Evolutionary conservation across 2,113 vertebrate species (phyloP), one percentile per base, ranked within the genome.

Genomic region (Alces alces): DNA sequence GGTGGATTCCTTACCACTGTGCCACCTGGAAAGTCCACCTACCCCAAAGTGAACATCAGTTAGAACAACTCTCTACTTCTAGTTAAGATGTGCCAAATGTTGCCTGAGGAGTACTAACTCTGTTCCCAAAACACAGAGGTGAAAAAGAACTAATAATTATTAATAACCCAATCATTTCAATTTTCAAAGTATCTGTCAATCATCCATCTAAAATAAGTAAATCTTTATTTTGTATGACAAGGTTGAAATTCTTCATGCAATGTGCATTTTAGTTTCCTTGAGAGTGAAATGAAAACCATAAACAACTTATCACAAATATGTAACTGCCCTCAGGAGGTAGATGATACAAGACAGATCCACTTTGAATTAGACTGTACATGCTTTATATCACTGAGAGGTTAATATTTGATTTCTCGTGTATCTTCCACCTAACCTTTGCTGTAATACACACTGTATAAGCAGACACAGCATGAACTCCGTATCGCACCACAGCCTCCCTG

Each of bases 91-190:
- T 84, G 57, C 61, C 86, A 95, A 92, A 47, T 57, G 50, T 93
- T 89, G 96, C 39, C 94, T 86, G 61, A 87, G 47, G 28, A 95
- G 36, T 82, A 89, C 33, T 93, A 97, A 91, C 21, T 14, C 73
- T 92, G 57, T 39, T 92, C 70, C 86, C 92, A 80, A 97, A 97
- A 84, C 47, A 95, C 0, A 91, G 43, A 92, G 64, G n/a, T 86
- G 52, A 97, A 61, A 97, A 96, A 64, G 76, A 97, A 90, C 27
- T 84, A 96, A 61, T 91, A 45, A 57, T 96, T 95, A 95, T 95
- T 78, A 97, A 96, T 23, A 96, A 60, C 15, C 58, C n/a, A 94
- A 61, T 78, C 36, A 96, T n/a, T 23, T 90, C 52, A 33, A 79
- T 78, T 82, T 55, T 3, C 84, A 98, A 92, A 97, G 83, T 80